phyloP scores from a whole-genome alignment of 37 sponge, comb jelly and placozoan genomes.

The Geodia barretti region DNA sequence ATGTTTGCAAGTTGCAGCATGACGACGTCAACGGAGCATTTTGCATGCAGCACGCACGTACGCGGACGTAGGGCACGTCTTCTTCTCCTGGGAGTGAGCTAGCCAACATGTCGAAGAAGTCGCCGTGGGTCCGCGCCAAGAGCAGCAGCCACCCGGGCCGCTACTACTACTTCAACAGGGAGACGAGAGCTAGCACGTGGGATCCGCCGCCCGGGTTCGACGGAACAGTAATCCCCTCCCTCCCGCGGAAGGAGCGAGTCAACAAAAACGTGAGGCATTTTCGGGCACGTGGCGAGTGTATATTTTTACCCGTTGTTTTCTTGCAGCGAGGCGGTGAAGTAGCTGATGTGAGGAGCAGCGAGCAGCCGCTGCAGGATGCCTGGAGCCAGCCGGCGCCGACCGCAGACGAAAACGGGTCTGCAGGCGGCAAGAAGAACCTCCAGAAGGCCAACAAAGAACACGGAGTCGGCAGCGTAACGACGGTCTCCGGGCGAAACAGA shows the following conservation, averaged over 20 bases:
- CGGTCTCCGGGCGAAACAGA: no score
- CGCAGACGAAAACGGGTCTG: not conserved
- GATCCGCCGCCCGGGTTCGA: not conserved
- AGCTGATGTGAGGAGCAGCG: not conserved
- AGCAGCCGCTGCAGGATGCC: not conserved
- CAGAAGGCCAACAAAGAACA: no score
- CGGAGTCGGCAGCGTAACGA: no score
- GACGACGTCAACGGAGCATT: not conserved
- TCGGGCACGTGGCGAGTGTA: no score
- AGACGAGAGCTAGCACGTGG: conserved; percentile 59
- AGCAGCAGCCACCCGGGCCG: conserved; percentile 22
- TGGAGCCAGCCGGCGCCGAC: not conserved
- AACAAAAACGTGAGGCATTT: not conserved
- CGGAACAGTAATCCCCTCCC: not conserved
- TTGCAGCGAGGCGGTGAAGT: not conserved
- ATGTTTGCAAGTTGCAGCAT: no score
- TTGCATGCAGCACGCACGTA: no score
- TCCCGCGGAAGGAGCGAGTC: not conserved
- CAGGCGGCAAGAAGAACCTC: not conserved
- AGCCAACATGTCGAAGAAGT: no score
- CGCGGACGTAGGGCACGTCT: no score
- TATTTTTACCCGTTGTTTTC: not conserved
- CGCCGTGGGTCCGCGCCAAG: conserved; percentile 36
- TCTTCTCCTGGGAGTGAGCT: not conserved
- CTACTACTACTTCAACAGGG: conserved; percentile 49